These are phyloP conservation scores for Lutraria lutraria DNA, from an alignment of 2,888 invertebrate species.

Conservation along the genomic window DNA sequence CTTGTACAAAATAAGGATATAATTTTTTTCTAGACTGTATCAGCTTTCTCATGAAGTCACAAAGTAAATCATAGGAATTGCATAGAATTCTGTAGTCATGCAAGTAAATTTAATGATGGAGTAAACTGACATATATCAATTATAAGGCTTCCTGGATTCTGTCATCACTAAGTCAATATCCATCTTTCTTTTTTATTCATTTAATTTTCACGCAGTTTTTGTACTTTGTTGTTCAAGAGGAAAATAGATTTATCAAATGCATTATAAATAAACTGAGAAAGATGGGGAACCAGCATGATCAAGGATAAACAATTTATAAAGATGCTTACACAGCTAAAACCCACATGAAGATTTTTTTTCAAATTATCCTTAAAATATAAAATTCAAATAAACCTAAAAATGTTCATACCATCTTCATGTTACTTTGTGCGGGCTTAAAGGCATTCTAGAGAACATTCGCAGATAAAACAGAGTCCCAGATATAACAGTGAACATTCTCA, in stretches of 20 bases:
- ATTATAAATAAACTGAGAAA: not conserved
- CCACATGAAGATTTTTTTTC: too few species aligned
- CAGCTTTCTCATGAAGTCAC: not conserved
- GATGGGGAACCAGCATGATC: not conserved
- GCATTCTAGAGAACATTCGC: too few species aligned
- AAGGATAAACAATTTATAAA: too few species aligned
- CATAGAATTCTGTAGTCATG: not conserved
- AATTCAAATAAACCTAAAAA: too few species aligned
- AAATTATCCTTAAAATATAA: too few species aligned
- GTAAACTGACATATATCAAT: not conserved
- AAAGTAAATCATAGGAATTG: not conserved
- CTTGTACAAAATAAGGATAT: not conserved
- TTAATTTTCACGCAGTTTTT: not conserved
- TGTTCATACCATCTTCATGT: too few species aligned
- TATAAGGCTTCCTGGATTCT: not conserved
- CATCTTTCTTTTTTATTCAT: not conserved
- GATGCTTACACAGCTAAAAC: too few species aligned
- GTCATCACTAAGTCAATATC: not conserved
- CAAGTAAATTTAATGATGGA: slow-evolving; percentile 18
- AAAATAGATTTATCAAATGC: not conserved
- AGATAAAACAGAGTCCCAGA: too few species aligned
- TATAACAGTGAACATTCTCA: too few species aligned
- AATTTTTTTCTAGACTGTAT: not conserved
- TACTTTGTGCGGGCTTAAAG: too few species aligned
- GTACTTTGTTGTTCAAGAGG: not conserved